A percentile compares a stretch with the other conserved stretches of the same genome.
These are phyloP conservation scores for Rhea americana DNA, from an alignment of 2,113 vertebrate species.

Conservation along the genomic window DNA sequence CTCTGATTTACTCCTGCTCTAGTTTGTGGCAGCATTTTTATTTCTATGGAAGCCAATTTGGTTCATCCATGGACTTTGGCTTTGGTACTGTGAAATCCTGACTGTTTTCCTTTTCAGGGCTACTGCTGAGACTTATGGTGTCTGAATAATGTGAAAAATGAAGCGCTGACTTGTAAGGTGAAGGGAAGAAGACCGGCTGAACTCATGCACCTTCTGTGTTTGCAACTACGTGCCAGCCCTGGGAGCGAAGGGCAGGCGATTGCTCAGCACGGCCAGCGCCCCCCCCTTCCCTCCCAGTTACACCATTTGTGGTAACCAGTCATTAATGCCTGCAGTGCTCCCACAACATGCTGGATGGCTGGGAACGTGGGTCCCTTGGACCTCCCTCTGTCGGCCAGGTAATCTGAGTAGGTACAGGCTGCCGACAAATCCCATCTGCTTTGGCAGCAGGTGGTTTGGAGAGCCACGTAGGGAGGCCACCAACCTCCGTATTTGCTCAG, in stretches of 20 bases:
- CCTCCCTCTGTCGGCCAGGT: not conserved
- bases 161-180: not conserved
- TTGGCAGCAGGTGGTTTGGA: slow-evolving; percentile 3
- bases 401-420: not conserved
- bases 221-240: not conserved
- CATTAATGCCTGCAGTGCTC: slow-evolving; percentile 16
- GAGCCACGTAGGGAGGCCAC: not conserved
- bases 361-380: rapidly evolving
- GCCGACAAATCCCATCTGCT: slow-evolving; percentile 32
- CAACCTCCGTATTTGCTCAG: not conserved
- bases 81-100: not conserved
- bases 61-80: not conserved
- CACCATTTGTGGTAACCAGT: slow-evolving; percentile 16
- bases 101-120: not conserved
- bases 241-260: not conserved
- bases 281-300: not conserved
- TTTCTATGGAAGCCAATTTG: not conserved
- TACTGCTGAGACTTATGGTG: not conserved
- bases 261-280: not conserved
- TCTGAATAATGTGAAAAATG: not conserved
- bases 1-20: not conserved
- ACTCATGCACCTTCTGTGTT: slow-evolving; percentile 6
- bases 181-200: slow-evolving; percentile 26
- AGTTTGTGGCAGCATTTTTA: not conserved
- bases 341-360: not conserved